A percentile compares a stretch with the other conserved stretches of the same genome.
Evolutionary conservation across 53 echinoderm and acorn worm species (phyloP).

Genomic region (Paracentrotus lividus): DNA sequence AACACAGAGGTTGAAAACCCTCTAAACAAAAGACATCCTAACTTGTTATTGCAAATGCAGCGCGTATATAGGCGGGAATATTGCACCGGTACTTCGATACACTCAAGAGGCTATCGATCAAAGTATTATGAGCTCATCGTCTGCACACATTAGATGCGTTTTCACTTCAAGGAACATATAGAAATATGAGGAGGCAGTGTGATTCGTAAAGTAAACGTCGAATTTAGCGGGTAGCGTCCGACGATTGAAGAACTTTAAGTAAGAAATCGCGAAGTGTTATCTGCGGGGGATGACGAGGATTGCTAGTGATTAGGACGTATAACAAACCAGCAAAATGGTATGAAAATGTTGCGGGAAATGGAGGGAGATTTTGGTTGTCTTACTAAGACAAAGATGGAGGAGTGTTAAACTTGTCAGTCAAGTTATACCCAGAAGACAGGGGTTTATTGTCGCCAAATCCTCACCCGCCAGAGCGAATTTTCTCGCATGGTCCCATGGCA

Average conservation of each 20-base stretch:
- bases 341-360: neutral
- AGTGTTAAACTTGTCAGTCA: conserved; percentile 68
- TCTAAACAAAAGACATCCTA: neutral
- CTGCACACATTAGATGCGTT: neutral
- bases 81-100: conserved; percentile 36
- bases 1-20: neutral
- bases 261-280: conserved; percentile 1
- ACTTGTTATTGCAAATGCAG: neutral
- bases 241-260: conserved; percentile 3
- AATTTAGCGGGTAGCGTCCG: conserved; percentile 22
- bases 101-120: conserved; percentile 61
- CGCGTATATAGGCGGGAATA: neutral
- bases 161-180: neutral
- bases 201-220: conserved; percentile 58
- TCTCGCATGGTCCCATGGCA: conserved; percentile 49
- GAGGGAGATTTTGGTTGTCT: conserved; percentile 35
- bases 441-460: conserved; percentile 55
- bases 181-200: conserved; percentile 27
- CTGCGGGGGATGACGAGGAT: conserved; percentile 30
- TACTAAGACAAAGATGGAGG: conserved; percentile 54
- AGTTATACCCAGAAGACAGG: conserved; percentile 50
- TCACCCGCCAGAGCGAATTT: conserved; percentile 26
- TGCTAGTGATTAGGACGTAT: conserved; percentile 18
- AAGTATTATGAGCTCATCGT: conserved; percentile 49
- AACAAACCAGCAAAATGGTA: neutral